Evolutionary conservation across 2,797 vertebrate genomes (phyloP).

Genomic region (Fundulus diaphanus): DNA sequence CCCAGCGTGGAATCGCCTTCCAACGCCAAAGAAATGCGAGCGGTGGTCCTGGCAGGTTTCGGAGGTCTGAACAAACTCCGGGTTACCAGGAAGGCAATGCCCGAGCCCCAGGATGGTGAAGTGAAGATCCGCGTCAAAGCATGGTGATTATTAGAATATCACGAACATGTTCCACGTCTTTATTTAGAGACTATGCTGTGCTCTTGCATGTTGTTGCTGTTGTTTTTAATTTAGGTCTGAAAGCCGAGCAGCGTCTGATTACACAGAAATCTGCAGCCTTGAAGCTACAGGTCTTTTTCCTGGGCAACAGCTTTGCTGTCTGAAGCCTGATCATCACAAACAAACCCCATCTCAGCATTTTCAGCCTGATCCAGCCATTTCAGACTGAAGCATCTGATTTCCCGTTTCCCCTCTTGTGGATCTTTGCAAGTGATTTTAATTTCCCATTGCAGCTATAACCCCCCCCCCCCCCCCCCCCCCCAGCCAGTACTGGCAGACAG

Average conservation of each 20-base stretch:
- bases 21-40: slow-evolving; percentile 93
- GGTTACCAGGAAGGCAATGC: slow-evolving; percentile 91
- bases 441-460: slow-evolving; percentile 6
- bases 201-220: neutral
- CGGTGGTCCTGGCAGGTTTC: slow-evolving; percentile 90
- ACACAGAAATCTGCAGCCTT: slow-evolving; percentile 22
- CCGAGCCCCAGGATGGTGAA: slow-evolving; percentile 92
- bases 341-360: slow-evolving; percentile 21
- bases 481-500: slow-evolving; percentile 16
- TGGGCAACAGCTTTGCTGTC: slow-evolving; percentile 7
- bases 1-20: slow-evolving; percentile 71
- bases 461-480: too few relatives aligned
- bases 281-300: slow-evolving; percentile 68
- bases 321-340: slow-evolving; percentile 16
- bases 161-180: neutral
- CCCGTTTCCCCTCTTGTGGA: neutral
- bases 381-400: neutral
- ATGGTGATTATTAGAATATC: slow-evolving; percentile 77
- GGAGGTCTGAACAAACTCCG: slow-evolving; percentile 97
- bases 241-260: neutral
- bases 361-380: slow-evolving; percentile 14
- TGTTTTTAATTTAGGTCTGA: neutral
- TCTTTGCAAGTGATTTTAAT: neutral
- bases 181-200: neutral
- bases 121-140: slow-evolving; percentile 97